Evolutionary conservation across 2,797 vertebrate genomes (phyloP), one percentile per base, ranked within the genome.

Genomic region (Merluccius polli): DNA sequence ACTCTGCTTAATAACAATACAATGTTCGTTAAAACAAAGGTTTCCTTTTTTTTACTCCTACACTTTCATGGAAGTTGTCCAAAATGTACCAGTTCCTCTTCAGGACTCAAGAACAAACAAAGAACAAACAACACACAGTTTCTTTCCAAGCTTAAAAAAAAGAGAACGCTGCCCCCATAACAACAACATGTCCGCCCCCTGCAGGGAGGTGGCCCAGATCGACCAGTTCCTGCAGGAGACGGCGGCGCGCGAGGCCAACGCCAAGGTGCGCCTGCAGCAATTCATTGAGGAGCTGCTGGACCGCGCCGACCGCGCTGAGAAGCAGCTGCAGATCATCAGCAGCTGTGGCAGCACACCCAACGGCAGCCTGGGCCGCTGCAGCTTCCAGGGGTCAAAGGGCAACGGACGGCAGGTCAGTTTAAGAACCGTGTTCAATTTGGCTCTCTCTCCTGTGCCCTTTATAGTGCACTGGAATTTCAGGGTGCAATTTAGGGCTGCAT

Each of bases 281-380:
- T 99, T 99, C 91, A 99, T 99, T 0, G 98, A 99, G 94, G 98
- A 99, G 90, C 95, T 99, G 79, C 92, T 99, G 88, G 98, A 99
- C 89, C 94, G 98, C 0, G 98, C 97, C 0, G 98, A 99, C 90
- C 95, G 98, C 0, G 98, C 98, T 0, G 98, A 99, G 79, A 97
- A 98, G 79, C 97, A 99, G 93, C 95, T 99, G 11, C 97, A 98
- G 93, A 97, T 98, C 91, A 99, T 98, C 94, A 99, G 97, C 89
- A 99, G 97, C 89, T 98, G 98, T 0, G 96, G 95, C 65, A 98
- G 96, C 79, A 98, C 97, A 0, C 97, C 97, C 0, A 98, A 98
- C 0, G 95, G 97, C 89, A 98, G 97, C 90, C 93, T 99, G 87
- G 95, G 97, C 0, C 94, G 95, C 59, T 95, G 95, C 70, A 96